Conservation (phyloP, 2,113 vertebrate genomes). For the Orthochromis indermauri region DNA sequence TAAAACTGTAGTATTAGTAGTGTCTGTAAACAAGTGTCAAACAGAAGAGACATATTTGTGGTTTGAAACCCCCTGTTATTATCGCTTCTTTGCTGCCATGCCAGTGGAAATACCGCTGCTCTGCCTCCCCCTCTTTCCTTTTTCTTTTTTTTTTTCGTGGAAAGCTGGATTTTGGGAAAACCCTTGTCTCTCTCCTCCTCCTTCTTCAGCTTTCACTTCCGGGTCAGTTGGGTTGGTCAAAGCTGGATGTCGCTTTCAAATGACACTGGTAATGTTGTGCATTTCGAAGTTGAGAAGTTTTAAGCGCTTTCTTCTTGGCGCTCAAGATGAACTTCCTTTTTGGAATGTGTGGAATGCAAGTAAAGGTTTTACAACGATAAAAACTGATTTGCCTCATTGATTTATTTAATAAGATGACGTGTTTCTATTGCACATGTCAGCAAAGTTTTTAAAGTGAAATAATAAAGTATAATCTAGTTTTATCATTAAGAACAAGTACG, state of each 20-base stretch:
- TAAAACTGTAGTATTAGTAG: background rate
- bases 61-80: background rate
- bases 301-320: background rate
- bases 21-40: background rate
- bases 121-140: background rate
- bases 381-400: background rate
- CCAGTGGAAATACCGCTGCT: constrained; percentile 36
- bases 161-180: constrained; percentile 62
- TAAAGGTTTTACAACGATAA: background rate
- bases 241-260: constrained; percentile 45
- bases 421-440: background rate
- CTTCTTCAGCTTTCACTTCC: constrained; percentile 71
- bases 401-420: background rate
- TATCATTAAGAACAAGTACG: background rate
- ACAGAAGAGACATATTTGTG: constrained; percentile 19
- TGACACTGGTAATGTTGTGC: background rate
- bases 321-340: background rate
- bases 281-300: background rate
- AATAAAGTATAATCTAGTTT: background rate
- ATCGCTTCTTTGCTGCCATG: background rate
- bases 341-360: background rate
- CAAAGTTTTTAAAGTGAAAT: background rate
- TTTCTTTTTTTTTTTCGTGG: constrained; percentile 27
- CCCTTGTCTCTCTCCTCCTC: constrained; percentile 27
- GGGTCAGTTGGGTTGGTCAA: constrained; percentile 61